Evolutionary conservation across 2,797 vertebrate genomes (phyloP), one percentile per base, ranked within the genome.

Genomic region (Numenius phaeopus): DNA sequence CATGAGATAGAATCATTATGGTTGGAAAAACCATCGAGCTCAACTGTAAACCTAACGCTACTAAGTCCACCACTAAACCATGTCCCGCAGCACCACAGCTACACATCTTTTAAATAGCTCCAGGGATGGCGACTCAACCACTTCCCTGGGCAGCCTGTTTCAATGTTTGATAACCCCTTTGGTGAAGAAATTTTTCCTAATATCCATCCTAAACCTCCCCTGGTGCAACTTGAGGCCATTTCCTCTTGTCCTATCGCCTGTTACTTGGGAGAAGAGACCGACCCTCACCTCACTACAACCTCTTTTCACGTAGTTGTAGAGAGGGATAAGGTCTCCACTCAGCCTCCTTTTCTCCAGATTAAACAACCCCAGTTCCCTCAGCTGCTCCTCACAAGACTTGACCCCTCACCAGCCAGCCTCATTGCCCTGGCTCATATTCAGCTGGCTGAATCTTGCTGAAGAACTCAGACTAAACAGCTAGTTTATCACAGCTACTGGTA

Each of bases 231-330:
- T 42, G 39, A 57, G 18, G 9, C 12, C 18, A 6, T 72, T 55
- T 42, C 9, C 52, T 54, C 27, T 30, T 30, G 29, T 54, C 27
- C 27, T 50, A 50, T 26, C 24, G 7, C 49, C 4, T 23, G 8
- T 23, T 10, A 49, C 65, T 20, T 49, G 17, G 24, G 65, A 49
- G 15, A 66, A 49, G 17, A 49, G 9, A 49, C 65, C 5, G 1
- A 34, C 32, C 2, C 23, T 22, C 64, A 47, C n/a, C n/a, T 49
- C 0, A 0, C 23, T 67, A 14, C 44, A 34, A 5, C 17, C 9
- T 5, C 23, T 46, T 34, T 47, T 47, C 32, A 26, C 32, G 44
- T 2, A 7, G 32, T 7, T 47, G 16, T 19, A 14, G 32, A 47
- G 44, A 14, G 23, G 5, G 2, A 46, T 8, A 5, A 59, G 16